Conservation (phyloP, 2,888 invertebrate species). For the Scelioninae gen. 2 region DNA sequence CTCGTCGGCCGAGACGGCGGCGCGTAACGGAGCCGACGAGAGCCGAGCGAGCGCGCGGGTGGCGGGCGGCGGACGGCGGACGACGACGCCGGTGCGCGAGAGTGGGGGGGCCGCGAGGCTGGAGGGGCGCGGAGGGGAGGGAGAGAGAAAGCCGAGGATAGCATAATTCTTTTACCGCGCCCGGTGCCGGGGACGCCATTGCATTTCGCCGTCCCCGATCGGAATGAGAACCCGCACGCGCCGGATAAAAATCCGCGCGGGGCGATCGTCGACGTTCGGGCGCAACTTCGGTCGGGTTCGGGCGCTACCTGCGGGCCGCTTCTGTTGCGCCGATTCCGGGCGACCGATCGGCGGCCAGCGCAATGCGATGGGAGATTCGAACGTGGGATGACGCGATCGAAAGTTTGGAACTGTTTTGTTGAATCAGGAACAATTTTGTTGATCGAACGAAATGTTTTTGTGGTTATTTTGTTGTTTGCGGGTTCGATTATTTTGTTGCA, state of each 20-base stretch:
- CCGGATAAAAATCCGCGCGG: slow-evolving; percentile 20
- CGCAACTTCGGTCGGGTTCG: slow-evolving; percentile 23
- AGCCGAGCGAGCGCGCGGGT: slow-evolving; percentile 31
- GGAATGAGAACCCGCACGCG: slow-evolving; percentile 42
- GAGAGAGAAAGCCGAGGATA: slow-evolving; percentile 50
- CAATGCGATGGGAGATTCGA: too few species aligned
- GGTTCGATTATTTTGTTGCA: too few species aligned
- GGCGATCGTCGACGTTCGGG: slow-evolving; percentile 1
- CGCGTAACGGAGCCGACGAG: slow-evolving; percentile 28
- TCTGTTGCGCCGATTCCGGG: too few species aligned
- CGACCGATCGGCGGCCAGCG: too few species aligned
- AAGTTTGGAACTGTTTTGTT: too few species aligned
- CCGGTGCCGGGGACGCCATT: slow-evolving; percentile 40
- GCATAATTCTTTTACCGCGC: slow-evolving; percentile 48
- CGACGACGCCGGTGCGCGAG: too few species aligned
- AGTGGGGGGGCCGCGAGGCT: neutral
- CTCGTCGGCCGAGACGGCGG: slow-evolving; percentile 30
- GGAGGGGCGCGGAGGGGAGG: slow-evolving; percentile 16
- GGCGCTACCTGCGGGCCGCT: slow-evolving; percentile 34
- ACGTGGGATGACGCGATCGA: too few species aligned
- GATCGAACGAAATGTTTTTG: too few species aligned
- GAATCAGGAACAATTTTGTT: too few species aligned
- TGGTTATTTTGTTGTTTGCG: too few species aligned
- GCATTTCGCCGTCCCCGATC: slow-evolving; percentile 34
- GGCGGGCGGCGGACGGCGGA: too few species aligned